A percentile compares a stretch with the other conserved stretches of the same genome.
Conservation (phyloP, 2,888 invertebrate species). For the Drosophila macrospina region DNA sequence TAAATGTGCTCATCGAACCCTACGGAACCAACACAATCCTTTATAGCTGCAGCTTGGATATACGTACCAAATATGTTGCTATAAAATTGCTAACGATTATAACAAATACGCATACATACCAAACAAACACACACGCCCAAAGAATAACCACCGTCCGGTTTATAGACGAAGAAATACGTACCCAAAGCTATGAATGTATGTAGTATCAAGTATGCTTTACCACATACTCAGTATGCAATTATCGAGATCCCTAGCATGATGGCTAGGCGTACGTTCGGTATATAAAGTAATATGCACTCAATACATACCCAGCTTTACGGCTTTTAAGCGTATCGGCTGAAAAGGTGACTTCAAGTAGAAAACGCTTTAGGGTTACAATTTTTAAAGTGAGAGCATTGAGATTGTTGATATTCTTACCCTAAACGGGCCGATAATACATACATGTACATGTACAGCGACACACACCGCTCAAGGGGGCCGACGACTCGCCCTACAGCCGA, state of each 20-base stretch:
- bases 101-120: slow-evolving; percentile 46
- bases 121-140: slow-evolving; percentile 46
- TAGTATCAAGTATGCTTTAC: slow-evolving; percentile 36
- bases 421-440: slow-evolving; percentile 56
- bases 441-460: slow-evolving; percentile 39
- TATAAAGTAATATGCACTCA: slow-evolving; percentile 46
- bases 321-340: slow-evolving; percentile 53
- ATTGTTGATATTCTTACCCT: slow-evolving; percentile 64
- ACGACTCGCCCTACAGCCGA: slow-evolving; percentile 29
- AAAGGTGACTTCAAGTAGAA: slow-evolving; percentile 67
- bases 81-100: slow-evolving; percentile 42
- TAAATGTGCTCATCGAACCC: slow-evolving; percentile 52
- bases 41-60: slow-evolving; percentile 46
- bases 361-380: slow-evolving; percentile 61
- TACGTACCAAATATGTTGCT: slow-evolving; percentile 55
- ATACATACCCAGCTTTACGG: slow-evolving; percentile 69
- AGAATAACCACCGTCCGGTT: slow-evolving; percentile 21
- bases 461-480: slow-evolving; percentile 12
- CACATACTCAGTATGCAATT: slow-evolving; percentile 42
- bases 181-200: slow-evolving; percentile 47
- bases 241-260: slow-evolving; percentile 48
- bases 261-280: slow-evolving; percentile 34
- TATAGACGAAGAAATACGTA: slow-evolving; percentile 51
- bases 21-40: slow-evolving; percentile 50
- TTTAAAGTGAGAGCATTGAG: slow-evolving; percentile 47